phyloP scores from a whole-genome alignment of 2,888 invertebrate genomes.

The Mycalesis mineus region DNA sequence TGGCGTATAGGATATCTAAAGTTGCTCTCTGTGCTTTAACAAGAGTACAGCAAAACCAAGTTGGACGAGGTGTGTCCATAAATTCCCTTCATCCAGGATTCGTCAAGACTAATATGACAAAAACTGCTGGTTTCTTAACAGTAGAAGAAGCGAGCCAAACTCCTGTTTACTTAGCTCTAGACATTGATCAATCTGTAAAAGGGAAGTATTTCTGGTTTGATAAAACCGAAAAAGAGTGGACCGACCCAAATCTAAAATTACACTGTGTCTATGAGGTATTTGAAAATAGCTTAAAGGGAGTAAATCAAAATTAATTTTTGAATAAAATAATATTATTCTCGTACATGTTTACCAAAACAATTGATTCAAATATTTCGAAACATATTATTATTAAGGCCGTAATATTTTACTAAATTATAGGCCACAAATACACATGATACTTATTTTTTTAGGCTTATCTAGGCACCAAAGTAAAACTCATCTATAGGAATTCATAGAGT shows the following conservation, averaged over 20 bases:
- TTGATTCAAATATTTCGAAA: too few relatives aligned
- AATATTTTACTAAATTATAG: too few relatives aligned
- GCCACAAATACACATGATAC: too few relatives aligned
- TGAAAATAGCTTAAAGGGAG: slow-evolving; percentile 2
- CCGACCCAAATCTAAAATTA: slow-evolving; percentile 25
- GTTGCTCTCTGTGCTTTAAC: slow-evolving; percentile 34
- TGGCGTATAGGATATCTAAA: slow-evolving; percentile 35
- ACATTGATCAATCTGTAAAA: slow-evolving; percentile 35
- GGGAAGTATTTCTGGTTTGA: slow-evolving; percentile 40
- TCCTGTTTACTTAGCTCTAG: slow-evolving; percentile 36
- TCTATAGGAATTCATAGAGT: too few relatives aligned
- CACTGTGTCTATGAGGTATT: slow-evolving; percentile 16
- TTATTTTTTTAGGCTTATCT: too few relatives aligned
- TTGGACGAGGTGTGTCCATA: slow-evolving; percentile 35
- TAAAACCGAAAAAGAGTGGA: slow-evolving; percentile 36
- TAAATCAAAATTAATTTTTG: not conserved
- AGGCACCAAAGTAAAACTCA: too few relatives aligned
- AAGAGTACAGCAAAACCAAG: slow-evolving; percentile 32
- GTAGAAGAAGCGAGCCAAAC: slow-evolving; percentile 30
- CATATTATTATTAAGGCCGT: too few relatives aligned
- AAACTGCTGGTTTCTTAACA: slow-evolving; percentile 26
- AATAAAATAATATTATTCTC: too few relatives aligned
- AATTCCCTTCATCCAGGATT: slow-evolving; percentile 40
- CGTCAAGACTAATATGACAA: slow-evolving; percentile 38
- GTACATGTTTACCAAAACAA: too few relatives aligned